Conservation (phyloP, 2,888 invertebrate species). For the Cephus pulcher region DNA sequence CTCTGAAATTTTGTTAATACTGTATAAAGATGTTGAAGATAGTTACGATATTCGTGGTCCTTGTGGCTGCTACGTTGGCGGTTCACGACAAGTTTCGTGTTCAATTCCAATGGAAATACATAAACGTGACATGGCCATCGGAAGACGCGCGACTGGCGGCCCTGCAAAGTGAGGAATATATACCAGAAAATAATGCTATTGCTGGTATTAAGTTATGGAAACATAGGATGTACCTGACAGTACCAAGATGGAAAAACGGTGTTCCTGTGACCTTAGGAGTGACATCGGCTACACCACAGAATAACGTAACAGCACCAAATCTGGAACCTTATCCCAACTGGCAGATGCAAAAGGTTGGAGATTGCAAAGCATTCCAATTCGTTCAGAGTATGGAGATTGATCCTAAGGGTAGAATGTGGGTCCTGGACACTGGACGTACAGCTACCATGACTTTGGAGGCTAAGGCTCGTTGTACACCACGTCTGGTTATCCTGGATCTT, state of each 20-base stretch:
- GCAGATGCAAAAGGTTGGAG: constrained; percentile 75
- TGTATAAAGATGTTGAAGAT: constrained; percentile 22
- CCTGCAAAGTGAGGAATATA: constrained; percentile 71
- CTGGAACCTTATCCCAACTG: constrained; percentile 79
- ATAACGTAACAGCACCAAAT: constrained; percentile 71
- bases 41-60: constrained; percentile 18
- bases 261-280: constrained; percentile 78
- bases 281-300: constrained; percentile 65
- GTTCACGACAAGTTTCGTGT: constrained; percentile 70
- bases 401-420: constrained; percentile 73
- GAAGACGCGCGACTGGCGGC: constrained; percentile 70
- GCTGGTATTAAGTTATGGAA: constrained; percentile 78
- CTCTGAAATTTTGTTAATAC: neutral
- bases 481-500: constrained; percentile 76
- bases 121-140: constrained; percentile 77
- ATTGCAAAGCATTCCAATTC: constrained; percentile 78
- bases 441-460: constrained; percentile 69
- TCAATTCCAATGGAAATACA: constrained; percentile 78
- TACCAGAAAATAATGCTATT: constrained; percentile 76
- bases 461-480: constrained; percentile 74
- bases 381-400: constrained; percentile 83
- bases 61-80: constrained; percentile 25
- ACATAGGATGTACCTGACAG: constrained; percentile 75
- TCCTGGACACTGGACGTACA: constrained; percentile 71
- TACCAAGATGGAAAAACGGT: constrained; percentile 78